phyloP scores from a whole-genome alignment of 2,888 invertebrate species.

The Cryptocheilus praepositus region DNA sequence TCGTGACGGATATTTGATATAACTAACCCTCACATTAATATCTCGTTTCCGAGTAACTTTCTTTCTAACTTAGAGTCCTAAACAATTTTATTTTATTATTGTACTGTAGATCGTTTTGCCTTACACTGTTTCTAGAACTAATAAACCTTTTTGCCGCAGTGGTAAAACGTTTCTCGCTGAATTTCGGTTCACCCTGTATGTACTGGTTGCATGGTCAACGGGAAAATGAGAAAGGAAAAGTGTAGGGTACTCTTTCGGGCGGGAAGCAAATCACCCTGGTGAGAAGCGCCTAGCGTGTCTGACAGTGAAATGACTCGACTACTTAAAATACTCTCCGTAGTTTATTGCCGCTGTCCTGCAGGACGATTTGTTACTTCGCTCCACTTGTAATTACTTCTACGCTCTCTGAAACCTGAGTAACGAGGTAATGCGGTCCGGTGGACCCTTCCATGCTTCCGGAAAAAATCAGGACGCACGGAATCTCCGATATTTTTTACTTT shows the following conservation, averaged over 20 bases:
- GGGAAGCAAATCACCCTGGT: constrained; percentile 40
- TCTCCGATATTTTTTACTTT: constrained; percentile 17
- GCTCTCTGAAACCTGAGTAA: constrained; percentile 46
- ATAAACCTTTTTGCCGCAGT: no score
- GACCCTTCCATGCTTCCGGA: constrained; percentile 13
- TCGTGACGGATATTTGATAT: no score
- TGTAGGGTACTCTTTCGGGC: constrained; percentile 25
- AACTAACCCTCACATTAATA: no score
- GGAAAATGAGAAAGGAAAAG: constrained; percentile 23
- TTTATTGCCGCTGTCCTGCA: constrained; percentile 64
- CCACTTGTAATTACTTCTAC: constrained; percentile 60
- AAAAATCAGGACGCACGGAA: constrained; percentile 14
- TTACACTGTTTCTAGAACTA: no score
- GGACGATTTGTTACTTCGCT: constrained; percentile 64
- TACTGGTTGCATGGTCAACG: neutral
- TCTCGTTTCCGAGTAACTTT: no score
- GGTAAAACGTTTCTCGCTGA: no score
- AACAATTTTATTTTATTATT: no score
- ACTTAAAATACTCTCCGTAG: constrained; percentile 62
- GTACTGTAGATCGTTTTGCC: no score
- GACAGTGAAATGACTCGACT: constrained; percentile 65
- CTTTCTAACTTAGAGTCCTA: no score
- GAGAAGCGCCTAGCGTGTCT: constrained; percentile 43
- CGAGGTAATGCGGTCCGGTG: constrained; percentile 47
- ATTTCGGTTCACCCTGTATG: no score